Base-by-base conservation (phyloP, 2,797 vertebrate species). In the Ispidina picta region DNA sequence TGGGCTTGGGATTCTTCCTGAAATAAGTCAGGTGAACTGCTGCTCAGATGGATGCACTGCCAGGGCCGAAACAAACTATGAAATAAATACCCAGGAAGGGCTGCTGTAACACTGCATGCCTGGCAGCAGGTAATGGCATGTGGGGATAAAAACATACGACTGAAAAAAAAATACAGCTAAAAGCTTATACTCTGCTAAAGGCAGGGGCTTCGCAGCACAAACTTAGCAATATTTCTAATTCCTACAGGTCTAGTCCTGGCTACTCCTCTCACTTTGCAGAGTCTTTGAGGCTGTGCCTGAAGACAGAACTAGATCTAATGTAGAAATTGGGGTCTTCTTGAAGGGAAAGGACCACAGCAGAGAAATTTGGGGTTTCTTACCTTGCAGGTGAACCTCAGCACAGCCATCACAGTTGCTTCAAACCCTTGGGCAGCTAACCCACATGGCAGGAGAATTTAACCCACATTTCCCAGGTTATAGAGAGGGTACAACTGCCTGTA, bases 1-100 rank as follows among this genome's bases (percentile, higher is more conserved):
- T 74, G 51, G 60, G 59, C 58, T 55, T 51, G 72, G 44, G 43
- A 83, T 89, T 28, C 83, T 92, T 79, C 41, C 54, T 81, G 71
- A 83, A 80, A 86, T 41, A 54, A 54, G 73, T 59, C 71, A 71
- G 83, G 65, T 33, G 81, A 85, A 58, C 55, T 60, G 83, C 83
- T 91, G 83, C 79, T 87, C 79, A 59, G 76, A 55, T 18, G 37
- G 92, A 73, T 12, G 51, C 77, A 66, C 63, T 95, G 76, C 91
- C 83, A 83, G 73, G 91, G 91, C 87, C 95, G 92, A 95, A 95
- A 86, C 93, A 96, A 95, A 86, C 62, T 73, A 58, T 87, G 94
- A 94, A 84, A 89, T 92, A 91, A 97, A 95, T 81, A 91, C 93
- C 69, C 70, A 88, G 66, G 90, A 25, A 16, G 66, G 80, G 64